These are phyloP conservation scores for Pteronura brasiliensis DNA, from an alignment of 2,113 vertebrate species.

Conservation along the genomic window DNA sequence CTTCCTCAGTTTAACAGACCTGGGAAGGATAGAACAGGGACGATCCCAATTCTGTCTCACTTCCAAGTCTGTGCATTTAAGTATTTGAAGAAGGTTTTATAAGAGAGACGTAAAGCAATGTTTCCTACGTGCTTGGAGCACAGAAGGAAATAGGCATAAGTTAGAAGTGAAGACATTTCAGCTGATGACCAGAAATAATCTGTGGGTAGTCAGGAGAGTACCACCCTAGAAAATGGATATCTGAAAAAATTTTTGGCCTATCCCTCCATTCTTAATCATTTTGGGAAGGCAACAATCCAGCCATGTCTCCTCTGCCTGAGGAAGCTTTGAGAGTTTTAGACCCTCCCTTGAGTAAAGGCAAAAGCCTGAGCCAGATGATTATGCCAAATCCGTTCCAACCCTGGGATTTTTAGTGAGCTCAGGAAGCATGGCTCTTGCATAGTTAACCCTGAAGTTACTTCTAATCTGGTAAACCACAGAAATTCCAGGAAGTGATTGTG, in stretches of 20 bases:
- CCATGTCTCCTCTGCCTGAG: not conserved
- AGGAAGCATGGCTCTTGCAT: not conserved
- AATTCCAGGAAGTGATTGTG: constrained; percentile 2
- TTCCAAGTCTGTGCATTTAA: not conserved
- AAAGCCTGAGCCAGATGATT: not conserved
- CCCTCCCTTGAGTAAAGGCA: not conserved
- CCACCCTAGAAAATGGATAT: not conserved
- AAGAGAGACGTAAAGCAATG: not conserved
- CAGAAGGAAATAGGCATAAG: not conserved
- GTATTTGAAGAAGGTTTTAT: not conserved
- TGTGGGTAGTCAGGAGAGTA: not conserved
- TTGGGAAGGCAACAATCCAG: not conserved
- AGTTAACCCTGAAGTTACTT: not conserved
- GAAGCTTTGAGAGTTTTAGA: not conserved
- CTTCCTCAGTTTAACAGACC: not conserved
- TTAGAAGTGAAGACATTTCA: constrained; percentile 14
- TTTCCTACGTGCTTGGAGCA: not conserved
- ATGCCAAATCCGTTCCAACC: not conserved
- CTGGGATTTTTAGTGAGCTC: not conserved
- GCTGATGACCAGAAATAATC: not conserved
- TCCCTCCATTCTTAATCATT: not conserved
- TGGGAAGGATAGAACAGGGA: not conserved
- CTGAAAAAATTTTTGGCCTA: not conserved
- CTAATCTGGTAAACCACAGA: constrained; percentile 34
- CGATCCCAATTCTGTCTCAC: not conserved